Base-by-base conservation (phyloP, 2,888 invertebrate genomes). In the Tortrix viridana region DNA sequence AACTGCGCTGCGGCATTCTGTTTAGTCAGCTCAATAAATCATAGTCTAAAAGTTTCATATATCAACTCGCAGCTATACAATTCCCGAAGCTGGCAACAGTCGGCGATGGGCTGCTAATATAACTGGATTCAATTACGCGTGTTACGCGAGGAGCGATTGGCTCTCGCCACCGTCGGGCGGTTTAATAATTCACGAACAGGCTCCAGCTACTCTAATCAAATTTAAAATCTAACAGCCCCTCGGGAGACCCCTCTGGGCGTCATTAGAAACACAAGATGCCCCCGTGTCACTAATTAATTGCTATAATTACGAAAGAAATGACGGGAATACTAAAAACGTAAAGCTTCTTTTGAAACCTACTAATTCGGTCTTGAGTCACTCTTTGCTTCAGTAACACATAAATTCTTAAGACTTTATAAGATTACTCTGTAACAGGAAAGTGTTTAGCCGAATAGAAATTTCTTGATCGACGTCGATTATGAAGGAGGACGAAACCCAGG, bases 201-300 rank as follows among this genome's bases (percentile, higher is more conserved):
- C 47, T 52, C 23, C 52, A 57, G 46, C 50, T 57, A 46, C 38
- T 43, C 53, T 63, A 53, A 63, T 63, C 63, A 41, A 63, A 63
- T 63, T 63, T 53, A 48, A 52, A 63, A 58, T 63, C 63, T 57
- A 18, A 16, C 19, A 19, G 47, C 9, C 52, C 20, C 53, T 20
- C 18, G 18, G 47, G 41, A 20, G 23, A 52, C 26, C 47, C 57
- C 41, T 48, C 47, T 20, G 57, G 47, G 57, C 20, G 18, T 58
- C 43, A 52, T 57, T 57, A 47, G 26, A 20, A 20, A 37, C 44
- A 52, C 43, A 53, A 46, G 14, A 49, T 32, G 16, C 26, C 12
- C 54, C 32, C 32, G 22, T 18, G 22, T 61, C 43, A 55, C 55
- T 55, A 56, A 50, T 44, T 37, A 61, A 61, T 56, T 50, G n/a